A percentile compares a stretch with the other conserved stretches of the same genome.
Conservation (phyloP, 2,113 vertebrate species). For the Tiliqua scincoides region DNA sequence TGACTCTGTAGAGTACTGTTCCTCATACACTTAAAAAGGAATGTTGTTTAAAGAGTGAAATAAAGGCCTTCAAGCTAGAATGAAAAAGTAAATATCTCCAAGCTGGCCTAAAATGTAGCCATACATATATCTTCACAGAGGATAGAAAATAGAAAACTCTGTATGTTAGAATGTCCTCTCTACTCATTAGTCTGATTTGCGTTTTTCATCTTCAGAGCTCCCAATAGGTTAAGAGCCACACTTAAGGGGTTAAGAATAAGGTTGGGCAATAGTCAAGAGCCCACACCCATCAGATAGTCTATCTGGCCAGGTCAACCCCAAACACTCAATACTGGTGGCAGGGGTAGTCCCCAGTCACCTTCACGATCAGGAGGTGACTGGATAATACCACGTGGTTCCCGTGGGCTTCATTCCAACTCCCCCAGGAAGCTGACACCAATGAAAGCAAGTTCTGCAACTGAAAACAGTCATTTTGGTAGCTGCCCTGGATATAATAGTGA, state of each 20-base stretch:
- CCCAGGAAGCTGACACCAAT: neutral
- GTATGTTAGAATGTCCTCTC: neutral
- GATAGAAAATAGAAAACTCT: neutral
- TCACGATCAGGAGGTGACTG: too few species aligned
- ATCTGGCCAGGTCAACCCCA: too few species aligned
- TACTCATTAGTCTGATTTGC: neutral
- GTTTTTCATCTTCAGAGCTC: constrained; percentile 8
- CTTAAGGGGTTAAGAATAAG: neutral
- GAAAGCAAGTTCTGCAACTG: neutral
- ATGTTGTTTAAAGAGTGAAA: constrained; percentile 12
- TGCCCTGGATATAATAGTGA: neutral
- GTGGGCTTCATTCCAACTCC: too few species aligned
- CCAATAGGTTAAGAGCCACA: neutral
- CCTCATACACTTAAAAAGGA: constrained; percentile 17
- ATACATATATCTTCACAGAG: neutral
- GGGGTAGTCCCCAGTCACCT: too few species aligned
- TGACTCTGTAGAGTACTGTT: constrained; percentile 9
- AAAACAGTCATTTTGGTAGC: neutral
- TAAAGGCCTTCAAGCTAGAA: constrained; percentile 8
- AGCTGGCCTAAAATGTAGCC: constrained; percentile 9
- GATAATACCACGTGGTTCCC: too few species aligned
- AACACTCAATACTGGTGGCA: too few species aligned
- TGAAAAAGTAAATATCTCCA: constrained; percentile 17
- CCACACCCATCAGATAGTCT: too few species aligned
- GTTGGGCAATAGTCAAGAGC: too few species aligned